A percentile compares a stretch with the other conserved stretches of the same genome.
Evolutionary conservation across 2,888 invertebrate species (phyloP).

Genomic region (Philereme vetulata): DNA sequence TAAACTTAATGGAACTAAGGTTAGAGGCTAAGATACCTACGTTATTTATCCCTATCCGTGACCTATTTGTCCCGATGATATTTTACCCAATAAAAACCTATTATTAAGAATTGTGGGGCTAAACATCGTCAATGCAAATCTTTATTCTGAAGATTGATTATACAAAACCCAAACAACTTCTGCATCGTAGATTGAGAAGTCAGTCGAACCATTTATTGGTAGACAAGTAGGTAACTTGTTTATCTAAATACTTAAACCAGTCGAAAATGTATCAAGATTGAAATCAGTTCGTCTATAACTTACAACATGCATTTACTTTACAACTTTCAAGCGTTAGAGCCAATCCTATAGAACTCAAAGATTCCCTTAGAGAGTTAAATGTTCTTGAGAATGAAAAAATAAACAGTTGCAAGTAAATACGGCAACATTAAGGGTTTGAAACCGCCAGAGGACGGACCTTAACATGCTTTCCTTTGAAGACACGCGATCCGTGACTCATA

Average conservation of each 20-base stretch:
- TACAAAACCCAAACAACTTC: too few relatives aligned
- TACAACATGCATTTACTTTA: neutral
- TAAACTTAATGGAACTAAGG: constrained; percentile 52
- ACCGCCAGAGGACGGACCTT: constrained; percentile 35
- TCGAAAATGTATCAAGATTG: neutral
- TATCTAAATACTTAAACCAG: neutral
- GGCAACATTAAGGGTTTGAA: constrained; percentile 52
- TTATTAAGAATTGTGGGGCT: too few relatives aligned
- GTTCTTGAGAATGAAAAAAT: constrained; percentile 52
- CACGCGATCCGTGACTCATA: constrained; percentile 23
- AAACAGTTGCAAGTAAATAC: constrained; percentile 52
- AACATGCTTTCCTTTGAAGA: constrained; percentile 31
- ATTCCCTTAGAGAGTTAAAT: constrained; percentile 39
- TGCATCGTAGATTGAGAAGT: too few relatives aligned
- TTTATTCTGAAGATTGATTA: too few relatives aligned
- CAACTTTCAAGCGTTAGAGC: neutral
- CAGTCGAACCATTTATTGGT: too few relatives aligned
- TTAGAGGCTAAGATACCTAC: constrained; percentile 46
- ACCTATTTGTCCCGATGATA: constrained; percentile 36
- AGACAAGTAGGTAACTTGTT: neutral
- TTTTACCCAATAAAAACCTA: too few relatives aligned
- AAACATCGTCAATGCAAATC: too few relatives aligned
- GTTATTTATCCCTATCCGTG: constrained; percentile 50
- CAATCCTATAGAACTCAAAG: constrained; percentile 11
- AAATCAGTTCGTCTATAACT: constrained; percentile 14